phyloP scores from a whole-genome alignment of 2,797 vertebrate species.

The Melanotaenia boesemani region DNA sequence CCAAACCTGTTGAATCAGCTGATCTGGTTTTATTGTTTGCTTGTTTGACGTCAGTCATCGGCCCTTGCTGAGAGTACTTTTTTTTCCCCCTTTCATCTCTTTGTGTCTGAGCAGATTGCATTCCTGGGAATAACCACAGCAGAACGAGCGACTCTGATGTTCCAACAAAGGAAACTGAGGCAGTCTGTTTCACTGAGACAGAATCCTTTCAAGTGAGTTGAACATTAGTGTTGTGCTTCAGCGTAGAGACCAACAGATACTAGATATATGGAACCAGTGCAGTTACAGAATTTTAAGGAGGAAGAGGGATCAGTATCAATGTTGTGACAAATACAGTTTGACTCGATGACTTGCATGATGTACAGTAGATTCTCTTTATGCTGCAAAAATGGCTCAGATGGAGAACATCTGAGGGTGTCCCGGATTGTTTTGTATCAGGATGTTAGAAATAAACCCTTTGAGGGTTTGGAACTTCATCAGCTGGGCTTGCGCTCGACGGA shows the following conservation, averaged over 20 bases:
- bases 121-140: conserved; percentile 92
- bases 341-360: too few relatives aligned
- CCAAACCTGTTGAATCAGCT: not conserved
- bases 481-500: too few relatives aligned
- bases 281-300: too few relatives aligned
- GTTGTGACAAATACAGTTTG: too few relatives aligned
- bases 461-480: too few relatives aligned
- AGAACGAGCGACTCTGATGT: conserved; percentile 85
- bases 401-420: too few relatives aligned
- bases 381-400: too few relatives aligned
- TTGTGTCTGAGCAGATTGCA: conserved; percentile 78
- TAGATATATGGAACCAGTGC: not conserved
- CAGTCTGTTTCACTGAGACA: conserved; percentile 87
- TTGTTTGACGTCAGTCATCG: not conserved
- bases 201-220: conserved; percentile 93
- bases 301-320: too few relatives aligned
- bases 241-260: not conserved
- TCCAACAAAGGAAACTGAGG: conserved; percentile 84
- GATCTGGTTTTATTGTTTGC: not conserved
- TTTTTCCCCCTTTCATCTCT: not conserved
- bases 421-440: too few relatives aligned
- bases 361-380: too few relatives aligned
- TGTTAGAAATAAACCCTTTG: too few relatives aligned
- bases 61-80: not conserved
- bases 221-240: not conserved